These are phyloP conservation scores for Suillia variegata DNA, from an alignment of 2,888 invertebrate species.

Conservation along the genomic window DNA sequence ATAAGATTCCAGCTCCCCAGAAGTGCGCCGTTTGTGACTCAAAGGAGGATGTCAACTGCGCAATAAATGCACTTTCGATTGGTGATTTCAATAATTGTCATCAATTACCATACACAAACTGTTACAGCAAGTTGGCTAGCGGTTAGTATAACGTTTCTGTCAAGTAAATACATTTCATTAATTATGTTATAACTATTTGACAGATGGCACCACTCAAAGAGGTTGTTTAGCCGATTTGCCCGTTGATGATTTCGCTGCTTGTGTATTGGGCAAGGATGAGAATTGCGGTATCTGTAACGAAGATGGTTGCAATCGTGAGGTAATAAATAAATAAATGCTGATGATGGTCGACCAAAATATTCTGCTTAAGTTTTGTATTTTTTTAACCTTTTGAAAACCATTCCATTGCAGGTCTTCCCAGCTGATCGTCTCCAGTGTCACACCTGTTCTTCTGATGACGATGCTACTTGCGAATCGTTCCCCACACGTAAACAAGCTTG, in stretches of 20 bases:
- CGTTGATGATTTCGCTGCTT: slow-evolving; percentile 39
- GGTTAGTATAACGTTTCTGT: slow-evolving; percentile 27
- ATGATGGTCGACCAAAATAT: background rate
- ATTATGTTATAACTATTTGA: slow-evolving; percentile 3
- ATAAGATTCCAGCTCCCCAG: slow-evolving; percentile 29
- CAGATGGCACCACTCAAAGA: slow-evolving; percentile 49
- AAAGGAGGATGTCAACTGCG: slow-evolving; percentile 39
- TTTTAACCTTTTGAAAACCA: too few relatives aligned
- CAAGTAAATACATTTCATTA: background rate
- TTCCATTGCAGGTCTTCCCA: slow-evolving; percentile 45
- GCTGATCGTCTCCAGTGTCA: slow-evolving; percentile 48
- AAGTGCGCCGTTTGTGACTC: slow-evolving; percentile 50
- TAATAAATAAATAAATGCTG: slow-evolving; percentile 18
- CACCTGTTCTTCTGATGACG: slow-evolving; percentile 44
- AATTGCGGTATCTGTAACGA: slow-evolving; percentile 43
- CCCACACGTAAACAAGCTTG: slow-evolving; percentile 40
- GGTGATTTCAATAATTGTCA: slow-evolving; percentile 38
- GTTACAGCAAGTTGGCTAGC: slow-evolving; percentile 38
- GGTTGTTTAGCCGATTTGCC: slow-evolving; percentile 47
- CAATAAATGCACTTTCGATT: slow-evolving; percentile 38
- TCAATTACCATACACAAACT: slow-evolving; percentile 45
- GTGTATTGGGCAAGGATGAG: slow-evolving; percentile 42
- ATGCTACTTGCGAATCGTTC: slow-evolving; percentile 44
- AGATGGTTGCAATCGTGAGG: slow-evolving; percentile 51
- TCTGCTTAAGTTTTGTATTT: too few relatives aligned